phyloP scores from a whole-genome alignment of 1,140 invertebrate species.

The Eciton burchellii region DNA sequence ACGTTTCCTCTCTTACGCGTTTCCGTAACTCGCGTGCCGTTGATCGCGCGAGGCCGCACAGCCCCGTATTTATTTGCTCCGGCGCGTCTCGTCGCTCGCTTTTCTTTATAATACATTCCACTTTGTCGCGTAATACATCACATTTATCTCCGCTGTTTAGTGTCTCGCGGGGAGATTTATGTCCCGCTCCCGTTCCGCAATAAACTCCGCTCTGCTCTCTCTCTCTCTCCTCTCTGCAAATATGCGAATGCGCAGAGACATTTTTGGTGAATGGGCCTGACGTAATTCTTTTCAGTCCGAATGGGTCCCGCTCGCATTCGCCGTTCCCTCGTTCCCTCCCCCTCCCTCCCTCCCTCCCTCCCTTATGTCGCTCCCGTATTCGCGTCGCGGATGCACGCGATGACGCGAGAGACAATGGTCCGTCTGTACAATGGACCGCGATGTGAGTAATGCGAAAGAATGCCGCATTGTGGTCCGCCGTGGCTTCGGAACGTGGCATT shows the following conservation, averaged over 20 bases:
- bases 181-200: no score
- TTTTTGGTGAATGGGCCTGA: conserved; percentile 69
- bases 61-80: no score
- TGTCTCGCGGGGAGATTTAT: neutral
- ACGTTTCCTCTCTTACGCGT: no score
- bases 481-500: conserved; percentile 72
- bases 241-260: conserved; percentile 63
- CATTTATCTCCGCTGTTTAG: neutral
- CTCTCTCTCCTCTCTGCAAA: conserved; percentile 20
- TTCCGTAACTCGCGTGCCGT: no score
- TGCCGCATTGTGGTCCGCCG: conserved; percentile 70
- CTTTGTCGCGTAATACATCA: neutral
- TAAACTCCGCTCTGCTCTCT: neutral
- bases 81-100: no score
- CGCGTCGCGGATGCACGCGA: conserved; percentile 69
- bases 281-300: conserved; percentile 73
- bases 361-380: conserved; percentile 18
- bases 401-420: conserved; percentile 76
- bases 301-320: conserved; percentile 58
- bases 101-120: no score
- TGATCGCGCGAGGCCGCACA: no score
- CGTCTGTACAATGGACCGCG: conserved; percentile 74
- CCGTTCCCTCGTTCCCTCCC: conserved; percentile 17
- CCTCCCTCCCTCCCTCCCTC: conserved; percentile 40
- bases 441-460: conserved; percentile 78